Conservation (phyloP, 2,797 vertebrate species). For the Fratercula arctica region DNA sequence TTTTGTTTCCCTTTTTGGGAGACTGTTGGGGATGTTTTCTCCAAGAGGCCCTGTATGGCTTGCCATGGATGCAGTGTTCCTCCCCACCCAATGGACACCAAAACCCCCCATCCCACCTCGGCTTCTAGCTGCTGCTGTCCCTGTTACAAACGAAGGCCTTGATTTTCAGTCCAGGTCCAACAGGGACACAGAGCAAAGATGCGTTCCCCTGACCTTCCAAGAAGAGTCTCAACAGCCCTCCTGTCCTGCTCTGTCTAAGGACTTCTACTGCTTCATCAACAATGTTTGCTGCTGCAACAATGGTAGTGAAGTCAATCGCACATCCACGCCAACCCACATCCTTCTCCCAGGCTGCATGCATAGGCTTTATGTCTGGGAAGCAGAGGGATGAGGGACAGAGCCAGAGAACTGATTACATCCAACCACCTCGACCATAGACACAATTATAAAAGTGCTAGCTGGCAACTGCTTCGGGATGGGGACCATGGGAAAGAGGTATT, state of each 20-base stretch:
- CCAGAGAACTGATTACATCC: background rate
- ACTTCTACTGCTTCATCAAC: background rate
- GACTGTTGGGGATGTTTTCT: background rate
- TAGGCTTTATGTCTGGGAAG: background rate
- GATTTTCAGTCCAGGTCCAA: background rate
- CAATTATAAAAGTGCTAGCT: background rate
- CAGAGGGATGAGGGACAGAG: background rate
- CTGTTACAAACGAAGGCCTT: background rate
- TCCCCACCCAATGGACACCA: background rate
- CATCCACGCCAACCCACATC: background rate
- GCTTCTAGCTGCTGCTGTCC: background rate
- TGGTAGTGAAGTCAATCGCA: background rate
- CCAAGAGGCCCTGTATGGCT: rapidly evolving
- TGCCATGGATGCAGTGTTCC: rapidly evolving
- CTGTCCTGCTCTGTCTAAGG: background rate
- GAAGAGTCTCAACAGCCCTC: background rate
- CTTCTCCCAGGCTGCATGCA: rapidly evolving
- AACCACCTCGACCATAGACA: background rate
- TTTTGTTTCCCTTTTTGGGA: background rate
- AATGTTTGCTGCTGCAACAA: background rate
- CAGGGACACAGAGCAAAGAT: background rate
- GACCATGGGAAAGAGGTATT: background rate
- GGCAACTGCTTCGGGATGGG: background rate
- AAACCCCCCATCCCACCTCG: rapidly evolving
- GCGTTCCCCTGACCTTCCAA: background rate